These are phyloP conservation scores for Pampusana beccarii DNA, from an alignment of 2,113 vertebrate genomes.

Conservation along the genomic window DNA sequence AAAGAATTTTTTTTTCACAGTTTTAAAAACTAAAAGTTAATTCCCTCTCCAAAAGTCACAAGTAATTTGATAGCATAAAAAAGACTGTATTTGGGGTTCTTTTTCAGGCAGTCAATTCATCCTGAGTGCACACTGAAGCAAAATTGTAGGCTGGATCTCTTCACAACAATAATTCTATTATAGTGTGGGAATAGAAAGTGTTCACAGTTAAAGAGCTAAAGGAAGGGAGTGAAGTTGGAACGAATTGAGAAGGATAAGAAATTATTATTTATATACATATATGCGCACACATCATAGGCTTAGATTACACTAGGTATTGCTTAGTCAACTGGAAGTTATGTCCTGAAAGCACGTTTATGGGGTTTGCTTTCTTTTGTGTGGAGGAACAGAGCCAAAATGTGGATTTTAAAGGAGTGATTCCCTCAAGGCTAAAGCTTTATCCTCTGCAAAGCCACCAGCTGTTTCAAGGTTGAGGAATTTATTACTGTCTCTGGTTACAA, in stretches of 20 bases:
- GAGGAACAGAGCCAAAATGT: background rate
- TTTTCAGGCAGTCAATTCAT: background rate
- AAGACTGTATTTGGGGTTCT: background rate
- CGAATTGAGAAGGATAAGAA: background rate
- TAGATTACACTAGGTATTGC: background rate
- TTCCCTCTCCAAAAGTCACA: background rate
- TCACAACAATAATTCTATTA: background rate
- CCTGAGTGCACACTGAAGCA: background rate
- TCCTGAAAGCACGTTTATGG: background rate
- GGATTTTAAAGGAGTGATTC: background rate
- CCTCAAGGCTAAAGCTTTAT: background rate
- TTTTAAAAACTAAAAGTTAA: background rate
- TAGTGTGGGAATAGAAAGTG: background rate
- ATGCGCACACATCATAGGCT: background rate
- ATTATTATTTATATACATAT: background rate
- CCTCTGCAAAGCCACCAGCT: background rate
- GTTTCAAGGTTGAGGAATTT: conserved; percentile 27
- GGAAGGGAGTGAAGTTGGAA: background rate
- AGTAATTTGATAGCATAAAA: background rate
- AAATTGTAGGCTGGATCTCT: background rate
- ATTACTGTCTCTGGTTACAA: background rate
- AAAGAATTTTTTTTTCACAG: background rate
- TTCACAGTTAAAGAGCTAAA: background rate
- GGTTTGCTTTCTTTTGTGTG: background rate
- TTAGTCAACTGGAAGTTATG: background rate